Evolutionary conservation across 2,888 invertebrate species (phyloP).

Genomic region (Mylabris sibirica): DNA sequence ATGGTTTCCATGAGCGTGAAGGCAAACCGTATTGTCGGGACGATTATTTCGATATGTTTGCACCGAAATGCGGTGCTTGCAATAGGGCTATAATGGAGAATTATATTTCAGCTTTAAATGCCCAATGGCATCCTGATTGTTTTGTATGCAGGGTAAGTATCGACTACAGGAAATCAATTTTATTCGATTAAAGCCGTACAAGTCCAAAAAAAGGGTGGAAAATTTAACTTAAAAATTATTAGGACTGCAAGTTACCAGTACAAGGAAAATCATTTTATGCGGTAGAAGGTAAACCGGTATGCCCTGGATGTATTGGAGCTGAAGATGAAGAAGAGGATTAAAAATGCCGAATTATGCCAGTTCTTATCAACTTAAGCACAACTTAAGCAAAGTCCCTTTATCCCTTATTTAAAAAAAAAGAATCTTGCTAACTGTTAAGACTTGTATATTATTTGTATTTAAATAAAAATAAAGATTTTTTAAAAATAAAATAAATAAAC

Average conservation of each 20-base stretch:
- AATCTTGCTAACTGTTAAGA: slow-evolving; percentile 38
- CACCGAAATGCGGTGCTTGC: slow-evolving; percentile 97
- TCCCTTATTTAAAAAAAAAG: slow-evolving; percentile 28
- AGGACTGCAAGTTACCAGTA: slow-evolving; percentile 95
- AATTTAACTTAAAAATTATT: slow-evolving; percentile 41
- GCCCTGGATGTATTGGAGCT: slow-evolving; percentile 90
- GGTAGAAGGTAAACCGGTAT: slow-evolving; percentile 96
- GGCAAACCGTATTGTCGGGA: slow-evolving; percentile 95
- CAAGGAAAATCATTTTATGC: slow-evolving; percentile 97
- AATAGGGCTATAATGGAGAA: slow-evolving; percentile 96
- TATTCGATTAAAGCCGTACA: background rate
- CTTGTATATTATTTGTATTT: slow-evolving; percentile 63
- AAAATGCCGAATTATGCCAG: slow-evolving; percentile 56
- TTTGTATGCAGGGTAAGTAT: slow-evolving; percentile 96
- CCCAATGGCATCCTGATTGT: slow-evolving; percentile 98
- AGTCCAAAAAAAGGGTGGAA: slow-evolving; percentile 10
- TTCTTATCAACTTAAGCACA: slow-evolving; percentile 27
- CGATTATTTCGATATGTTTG: slow-evolving; percentile 98
- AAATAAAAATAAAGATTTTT: slow-evolving; percentile 62
- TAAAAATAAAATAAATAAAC: slow-evolving; percentile 56
- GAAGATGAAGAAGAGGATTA: slow-evolving; percentile 80
- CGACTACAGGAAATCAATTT: no score
- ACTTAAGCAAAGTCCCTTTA: slow-evolving; percentile 19
- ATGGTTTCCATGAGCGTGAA: slow-evolving; percentile 96
- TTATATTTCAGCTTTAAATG: slow-evolving; percentile 96